Evolutionary conservation across 1,140 invertebrate species (phyloP).

Genomic region (Lepidurus arcticus): DNA sequence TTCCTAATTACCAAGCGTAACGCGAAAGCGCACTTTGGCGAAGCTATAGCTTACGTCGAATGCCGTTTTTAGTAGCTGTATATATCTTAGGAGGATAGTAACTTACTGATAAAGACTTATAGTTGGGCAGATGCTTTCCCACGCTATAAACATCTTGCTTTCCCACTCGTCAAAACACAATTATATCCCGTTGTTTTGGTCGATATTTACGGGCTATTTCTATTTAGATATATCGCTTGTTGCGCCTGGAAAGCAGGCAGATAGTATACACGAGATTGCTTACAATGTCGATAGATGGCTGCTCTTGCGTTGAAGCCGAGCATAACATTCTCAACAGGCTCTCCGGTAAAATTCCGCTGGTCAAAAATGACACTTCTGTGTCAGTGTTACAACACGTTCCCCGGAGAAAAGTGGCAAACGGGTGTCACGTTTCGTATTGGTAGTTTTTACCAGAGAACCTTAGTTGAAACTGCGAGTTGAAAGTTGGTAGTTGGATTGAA

Average conservation of each 20-base stretch:
- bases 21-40: background rate
- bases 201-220: background rate
- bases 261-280: background rate
- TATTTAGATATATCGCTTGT: background rate
- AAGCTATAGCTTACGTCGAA: background rate
- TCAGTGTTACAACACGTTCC: too few relatives aligned
- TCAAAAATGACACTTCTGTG: too few relatives aligned
- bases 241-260: background rate
- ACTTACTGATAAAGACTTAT: constrained; percentile 16
- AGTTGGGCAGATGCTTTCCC: background rate
- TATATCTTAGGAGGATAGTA: background rate
- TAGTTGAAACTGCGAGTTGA: too few relatives aligned
- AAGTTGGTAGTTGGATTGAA: too few relatives aligned
- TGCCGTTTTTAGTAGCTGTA: constrained; percentile 7
- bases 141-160: background rate
- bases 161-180: background rate
- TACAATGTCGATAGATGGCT: too few relatives aligned
- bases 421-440: too few relatives aligned
- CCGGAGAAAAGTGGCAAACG: too few relatives aligned
- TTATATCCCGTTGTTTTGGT: background rate
- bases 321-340: too few relatives aligned
- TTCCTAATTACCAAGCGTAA: background rate
- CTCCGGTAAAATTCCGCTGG: too few relatives aligned
- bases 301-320: too few relatives aligned
- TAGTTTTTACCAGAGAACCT: too few relatives aligned